These are phyloP conservation scores for Ornithoptera priamus DNA, from an alignment of 2,888 invertebrate species.

Conservation along the genomic window DNA sequence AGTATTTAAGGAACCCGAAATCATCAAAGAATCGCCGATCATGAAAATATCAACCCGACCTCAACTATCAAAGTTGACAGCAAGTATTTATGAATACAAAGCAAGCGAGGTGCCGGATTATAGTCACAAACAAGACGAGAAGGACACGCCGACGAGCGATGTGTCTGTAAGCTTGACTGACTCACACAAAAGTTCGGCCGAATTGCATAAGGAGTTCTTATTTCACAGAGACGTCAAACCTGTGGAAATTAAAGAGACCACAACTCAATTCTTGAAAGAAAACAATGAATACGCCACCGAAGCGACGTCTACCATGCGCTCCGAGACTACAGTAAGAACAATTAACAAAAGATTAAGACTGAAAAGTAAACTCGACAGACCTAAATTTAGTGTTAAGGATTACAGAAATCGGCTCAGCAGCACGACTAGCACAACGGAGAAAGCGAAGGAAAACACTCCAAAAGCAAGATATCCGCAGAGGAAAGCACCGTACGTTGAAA, in stretches of 20 bases:
- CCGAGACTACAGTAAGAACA: conserved; percentile 53
- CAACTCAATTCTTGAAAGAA: conserved; percentile 50
- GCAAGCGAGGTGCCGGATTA: conserved; percentile 64
- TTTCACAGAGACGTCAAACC: conserved; percentile 73
- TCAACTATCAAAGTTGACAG: conserved; percentile 49
- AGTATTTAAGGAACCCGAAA: conserved; percentile 49
- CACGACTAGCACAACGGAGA: conserved; percentile 73
- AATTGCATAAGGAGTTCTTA: conserved; percentile 58
- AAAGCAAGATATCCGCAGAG: conserved; percentile 75
- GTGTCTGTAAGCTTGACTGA: conserved; percentile 64
- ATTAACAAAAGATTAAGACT: conserved; percentile 58
- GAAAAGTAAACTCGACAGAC: conserved; percentile 82
- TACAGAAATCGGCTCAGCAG: conserved; percentile 84
- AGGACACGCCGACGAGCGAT: conserved; percentile 76
- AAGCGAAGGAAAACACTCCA: conserved; percentile 52
- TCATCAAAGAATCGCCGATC: conserved; percentile 67
- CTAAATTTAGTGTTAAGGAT: conserved; percentile 88
- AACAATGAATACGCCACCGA: conserved; percentile 45
- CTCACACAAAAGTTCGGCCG: conserved; percentile 50
- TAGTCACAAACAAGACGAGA: conserved; percentile 75
- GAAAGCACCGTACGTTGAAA: conserved; percentile 65
- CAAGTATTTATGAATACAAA: conserved; percentile 51
- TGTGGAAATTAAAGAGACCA: conserved; percentile 65
- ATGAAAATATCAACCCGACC: conserved; percentile 75
- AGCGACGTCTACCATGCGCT: conserved; percentile 48